phyloP scores from a whole-genome alignment of 2,888 invertebrate genomes.

The Clanis bilineata region DNA sequence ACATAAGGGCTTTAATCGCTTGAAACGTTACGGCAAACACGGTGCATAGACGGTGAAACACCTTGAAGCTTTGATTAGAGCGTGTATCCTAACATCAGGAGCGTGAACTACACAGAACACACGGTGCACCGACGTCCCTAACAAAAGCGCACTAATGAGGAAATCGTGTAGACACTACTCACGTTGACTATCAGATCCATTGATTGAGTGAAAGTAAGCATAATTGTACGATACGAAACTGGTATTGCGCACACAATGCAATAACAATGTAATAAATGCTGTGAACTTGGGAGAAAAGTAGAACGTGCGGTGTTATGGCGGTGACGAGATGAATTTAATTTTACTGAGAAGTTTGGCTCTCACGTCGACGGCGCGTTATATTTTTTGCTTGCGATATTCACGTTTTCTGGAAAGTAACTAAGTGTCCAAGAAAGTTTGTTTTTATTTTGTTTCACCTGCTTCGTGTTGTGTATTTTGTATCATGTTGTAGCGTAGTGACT shows the following conservation, averaged over 20 bases:
- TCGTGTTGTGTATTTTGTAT: not conserved
- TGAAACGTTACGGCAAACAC: not conserved
- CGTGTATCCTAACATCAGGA: constrained; percentile 36
- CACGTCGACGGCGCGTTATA: not conserved
- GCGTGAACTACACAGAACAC: constrained; percentile 39
- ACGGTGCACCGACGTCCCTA: constrained; percentile 39
- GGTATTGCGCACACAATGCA: constrained; percentile 28
- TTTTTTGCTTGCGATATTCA: constrained; percentile 15
- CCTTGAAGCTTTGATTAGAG: constrained; percentile 62
- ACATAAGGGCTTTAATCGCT: constrained; percentile 13
- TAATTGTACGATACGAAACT: constrained; percentile 37
- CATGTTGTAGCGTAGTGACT: not conserved
- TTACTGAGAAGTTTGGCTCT: constrained; percentile 30
- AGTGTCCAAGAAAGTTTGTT: not conserved
- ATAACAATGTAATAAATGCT: constrained; percentile 30
- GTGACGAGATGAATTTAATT: constrained; percentile 31
- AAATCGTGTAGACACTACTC: constrained; percentile 63
- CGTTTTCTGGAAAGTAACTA: constrained; percentile 9
- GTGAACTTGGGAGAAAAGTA: constrained; percentile 46
- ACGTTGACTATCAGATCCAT: constrained; percentile 45
- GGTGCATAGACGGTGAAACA: constrained; percentile 33
- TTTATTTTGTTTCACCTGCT: constrained; percentile 4
- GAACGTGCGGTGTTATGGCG: constrained; percentile 24
- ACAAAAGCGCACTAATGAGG: constrained; percentile 77
- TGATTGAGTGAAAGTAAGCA: constrained; percentile 69